Evolutionary conservation across 2,797 vertebrate genomes (phyloP), one percentile per base, ranked within the genome.

Genomic region (Artibeus jamaicensis): DNA sequence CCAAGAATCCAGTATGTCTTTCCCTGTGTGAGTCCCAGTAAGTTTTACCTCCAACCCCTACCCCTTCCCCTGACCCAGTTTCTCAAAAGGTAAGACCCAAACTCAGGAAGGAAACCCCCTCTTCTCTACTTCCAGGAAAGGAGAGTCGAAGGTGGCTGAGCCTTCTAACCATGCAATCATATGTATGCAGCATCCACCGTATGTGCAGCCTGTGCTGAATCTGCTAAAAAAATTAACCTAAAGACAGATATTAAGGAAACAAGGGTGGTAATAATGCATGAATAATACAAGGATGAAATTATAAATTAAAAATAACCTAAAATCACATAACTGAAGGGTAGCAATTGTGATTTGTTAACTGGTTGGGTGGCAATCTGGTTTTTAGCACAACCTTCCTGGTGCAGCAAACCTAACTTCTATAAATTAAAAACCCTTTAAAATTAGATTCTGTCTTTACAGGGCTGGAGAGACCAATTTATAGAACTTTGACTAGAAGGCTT

Each of bases 351-450:
- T 85, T 15, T 42, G 55, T 55, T 90, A 92, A 71, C 86, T 16
- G 11, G 62, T 71, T 32, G 14, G 50, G 46, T 62, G 34, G 42
- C 46, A 26, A 81, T 39, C 67, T 89, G 57, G 55, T 65, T 94
- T 81, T 83, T 71, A 88, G n/a, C n/a, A 68, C 18, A n/a, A 68
- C 5, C 37, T 53, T 68, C 71, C 50, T 62, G 32, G 70, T 34
- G 74, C 18, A 70, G 67, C 34, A 50, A 86, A 93, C 74, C 73
- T 93, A 76, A 89, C 42, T 94, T 84, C 68, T 77, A 6, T 65
- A 91, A 82, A 87, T 93, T 83, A 86, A 96, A 95, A 96, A 53
- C 48, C 32, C 12, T 87, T 93, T 96, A 88, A 91, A 94, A 92
- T 91, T 62, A 71, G 39, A 77, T 93, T 91, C 55, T 91, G 46